Conservation (phyloP, 2,888 invertebrate species). For the Pycnomerus fuliginosus region DNA sequence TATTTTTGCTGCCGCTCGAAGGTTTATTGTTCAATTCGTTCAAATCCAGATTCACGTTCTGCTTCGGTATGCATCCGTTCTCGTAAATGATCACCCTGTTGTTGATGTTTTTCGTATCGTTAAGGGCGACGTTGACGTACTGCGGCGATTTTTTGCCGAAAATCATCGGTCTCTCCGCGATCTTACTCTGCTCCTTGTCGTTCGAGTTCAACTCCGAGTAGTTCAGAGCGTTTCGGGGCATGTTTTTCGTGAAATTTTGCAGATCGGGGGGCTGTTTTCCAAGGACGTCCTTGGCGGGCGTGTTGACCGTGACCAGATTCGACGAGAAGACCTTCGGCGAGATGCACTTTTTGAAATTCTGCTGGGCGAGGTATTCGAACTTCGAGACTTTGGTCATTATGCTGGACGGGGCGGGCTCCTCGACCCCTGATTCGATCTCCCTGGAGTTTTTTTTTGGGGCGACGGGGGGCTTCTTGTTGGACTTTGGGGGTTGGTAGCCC, state of each 20-base stretch:
- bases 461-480: conserved; percentile 65
- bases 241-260: conserved; percentile 62
- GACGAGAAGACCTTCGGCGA: conserved; percentile 81
- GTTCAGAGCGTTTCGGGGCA: conserved; percentile 55
- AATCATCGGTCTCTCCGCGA: conserved; percentile 42
- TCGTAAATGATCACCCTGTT: conserved; percentile 50
- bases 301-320: conserved; percentile 75
- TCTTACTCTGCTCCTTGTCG: conserved; percentile 45
- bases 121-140: conserved; percentile 50
- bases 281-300: conserved; percentile 78
- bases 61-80: conserved; percentile 48
- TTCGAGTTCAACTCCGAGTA: conserved; percentile 50
- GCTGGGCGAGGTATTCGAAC: conserved; percentile 74
- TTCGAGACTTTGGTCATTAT: conserved; percentile 77
- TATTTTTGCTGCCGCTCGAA: conserved; percentile 40
- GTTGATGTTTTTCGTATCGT: conserved; percentile 52
- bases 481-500: conserved; percentile 40
- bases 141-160: conserved; percentile 44
- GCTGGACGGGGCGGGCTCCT: conserved; percentile 58
- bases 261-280: conserved; percentile 62
- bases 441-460: conserved; percentile 60
- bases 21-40: conserved; percentile 49
- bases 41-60: conserved; percentile 44
- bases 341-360: conserved; percentile 59
- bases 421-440: conserved; percentile 54